phyloP scores from a whole-genome alignment of 1,140 invertebrate genomes.

The Odontomachus brunneus region DNA sequence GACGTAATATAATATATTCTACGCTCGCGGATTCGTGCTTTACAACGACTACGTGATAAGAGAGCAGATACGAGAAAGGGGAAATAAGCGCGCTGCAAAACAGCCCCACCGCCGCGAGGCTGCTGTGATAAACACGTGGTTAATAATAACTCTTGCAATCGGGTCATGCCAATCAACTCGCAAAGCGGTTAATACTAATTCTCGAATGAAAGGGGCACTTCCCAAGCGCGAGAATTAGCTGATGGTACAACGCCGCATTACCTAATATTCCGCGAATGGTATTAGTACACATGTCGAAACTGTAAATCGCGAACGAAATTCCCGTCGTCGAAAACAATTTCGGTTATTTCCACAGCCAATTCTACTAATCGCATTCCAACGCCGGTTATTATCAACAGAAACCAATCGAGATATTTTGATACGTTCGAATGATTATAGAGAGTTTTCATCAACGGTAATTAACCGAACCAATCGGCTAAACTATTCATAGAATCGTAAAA shows the following conservation, averaged over 20 bases:
- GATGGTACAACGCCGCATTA: background rate
- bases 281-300: background rate
- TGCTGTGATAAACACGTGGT: too few relatives aligned
- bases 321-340: background rate
- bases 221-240: too few relatives aligned
- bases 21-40: constrained; percentile 12
- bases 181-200: too few relatives aligned
- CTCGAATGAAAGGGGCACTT: too few relatives aligned
- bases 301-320: background rate
- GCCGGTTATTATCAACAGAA: background rate
- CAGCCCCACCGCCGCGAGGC: too few relatives aligned
- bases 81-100: constrained; percentile 4
- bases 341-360: constrained; percentile 1
- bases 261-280: background rate
- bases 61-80: background rate
- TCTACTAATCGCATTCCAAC: background rate
- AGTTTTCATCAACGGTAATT: background rate
- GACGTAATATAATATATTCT: constrained; percentile 35
- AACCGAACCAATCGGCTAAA: background rate
- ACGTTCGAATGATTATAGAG: background rate
- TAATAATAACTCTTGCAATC: too few relatives aligned
- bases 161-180: too few relatives aligned
- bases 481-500: background rate
- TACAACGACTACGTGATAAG: background rate
- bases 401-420: constrained; percentile 7